Evolutionary conservation across 2,113 vertebrate genomes (phyloP).

Genomic region (Sylvicapra grimmia): DNA sequence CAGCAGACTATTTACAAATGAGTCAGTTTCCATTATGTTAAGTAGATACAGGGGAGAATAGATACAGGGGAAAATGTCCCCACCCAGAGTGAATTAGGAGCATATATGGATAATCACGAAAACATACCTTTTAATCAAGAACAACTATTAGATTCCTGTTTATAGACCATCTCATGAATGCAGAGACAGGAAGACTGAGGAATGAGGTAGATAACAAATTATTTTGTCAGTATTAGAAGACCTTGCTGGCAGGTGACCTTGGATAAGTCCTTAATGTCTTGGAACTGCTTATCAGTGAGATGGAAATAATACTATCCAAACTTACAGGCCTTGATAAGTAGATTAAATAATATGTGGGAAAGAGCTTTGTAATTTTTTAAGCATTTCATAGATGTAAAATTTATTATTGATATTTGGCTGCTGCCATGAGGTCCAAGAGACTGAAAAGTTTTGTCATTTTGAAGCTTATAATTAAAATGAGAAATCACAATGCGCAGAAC

Average conservation of each 20-base stretch:
- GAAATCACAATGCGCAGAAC: not conserved
- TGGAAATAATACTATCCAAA: not conserved
- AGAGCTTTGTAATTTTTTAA: not conserved
- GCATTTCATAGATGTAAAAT: not conserved
- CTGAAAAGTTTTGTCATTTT: not conserved
- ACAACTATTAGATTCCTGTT: not conserved
- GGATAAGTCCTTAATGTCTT: not conserved
- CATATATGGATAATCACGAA: not conserved
- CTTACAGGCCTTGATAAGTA: not conserved
- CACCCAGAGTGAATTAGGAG: not conserved
- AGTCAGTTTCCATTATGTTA: not conserved
- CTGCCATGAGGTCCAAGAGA: not conserved
- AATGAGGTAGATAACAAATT: not conserved
- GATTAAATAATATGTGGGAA: not conserved
- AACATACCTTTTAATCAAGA: not conserved
- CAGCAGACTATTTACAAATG: not conserved
- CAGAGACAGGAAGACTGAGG: not conserved
- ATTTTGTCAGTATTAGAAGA: not conserved
- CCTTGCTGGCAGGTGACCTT: not conserved
- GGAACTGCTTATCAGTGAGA: not conserved
- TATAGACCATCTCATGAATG: not conserved
- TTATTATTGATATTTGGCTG: not conserved
- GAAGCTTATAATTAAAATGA: slow-evolving; percentile 14
- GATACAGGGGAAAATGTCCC: not conserved
- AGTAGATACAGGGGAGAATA: not conserved